Evolutionary conservation across 1,140 invertebrate species (phyloP).

Genomic region (Aphelenchoides besseyi): DNA sequence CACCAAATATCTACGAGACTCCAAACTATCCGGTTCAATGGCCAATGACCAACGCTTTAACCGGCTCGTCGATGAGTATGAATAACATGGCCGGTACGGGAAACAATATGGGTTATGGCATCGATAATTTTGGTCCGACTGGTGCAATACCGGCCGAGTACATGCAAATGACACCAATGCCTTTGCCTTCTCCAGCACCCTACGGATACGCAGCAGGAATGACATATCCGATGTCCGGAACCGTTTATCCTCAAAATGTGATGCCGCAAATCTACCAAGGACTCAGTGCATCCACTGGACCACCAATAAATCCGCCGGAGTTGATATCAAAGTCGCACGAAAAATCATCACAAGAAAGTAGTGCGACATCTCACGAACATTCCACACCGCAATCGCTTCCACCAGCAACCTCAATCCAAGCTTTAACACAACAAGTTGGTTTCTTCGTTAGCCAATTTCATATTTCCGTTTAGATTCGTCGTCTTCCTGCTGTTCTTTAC

Average conservation of each 20-base stretch:
- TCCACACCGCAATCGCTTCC: slow-evolving; percentile 19
- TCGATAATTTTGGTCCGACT: slow-evolving; percentile 15
- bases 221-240: slow-evolving; percentile 24
- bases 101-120: slow-evolving; percentile 17
- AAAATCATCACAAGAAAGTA: slow-evolving; percentile 12
- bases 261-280: background rate
- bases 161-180: slow-evolving; percentile 20
- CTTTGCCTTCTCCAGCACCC: slow-evolving; percentile 19
- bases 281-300: slow-evolving; percentile 5
- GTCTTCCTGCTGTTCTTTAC: slow-evolving; percentile 59
- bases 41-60: slow-evolving; percentile 15
- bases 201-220: slow-evolving; percentile 24
- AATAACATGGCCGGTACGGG: background rate
- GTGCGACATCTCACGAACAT: slow-evolving; percentile 9
- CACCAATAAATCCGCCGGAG: slow-evolving; percentile 7
- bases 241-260: slow-evolving; percentile 11
- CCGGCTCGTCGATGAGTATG: background rate
- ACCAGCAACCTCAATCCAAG: slow-evolving; percentile 53
- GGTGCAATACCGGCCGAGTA: slow-evolving; percentile 13
- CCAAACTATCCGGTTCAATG: slow-evolving; percentile 20
- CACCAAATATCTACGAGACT: slow-evolving; percentile 25
- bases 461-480: slow-evolving; percentile 56
- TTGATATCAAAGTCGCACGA: slow-evolving; percentile 7
- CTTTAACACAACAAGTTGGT: slow-evolving; percentile 54
- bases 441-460: slow-evolving; percentile 7